Conservation (phyloP, 2,113 vertebrate species). For the Rhinolophus sinicus region DNA sequence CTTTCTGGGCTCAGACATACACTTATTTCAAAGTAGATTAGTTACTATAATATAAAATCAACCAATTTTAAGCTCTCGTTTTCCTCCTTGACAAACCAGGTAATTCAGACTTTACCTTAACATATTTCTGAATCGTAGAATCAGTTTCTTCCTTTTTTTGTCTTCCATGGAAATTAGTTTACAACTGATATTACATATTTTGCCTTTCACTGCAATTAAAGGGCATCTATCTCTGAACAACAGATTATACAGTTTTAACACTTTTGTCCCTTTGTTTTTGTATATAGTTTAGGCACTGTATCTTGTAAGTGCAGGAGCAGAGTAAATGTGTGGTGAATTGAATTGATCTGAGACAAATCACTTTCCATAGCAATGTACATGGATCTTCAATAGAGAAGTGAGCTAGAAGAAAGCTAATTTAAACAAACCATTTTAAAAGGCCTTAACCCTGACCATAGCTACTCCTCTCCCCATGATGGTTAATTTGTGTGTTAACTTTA, state of each 20-base stretch:
- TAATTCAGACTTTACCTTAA: background rate
- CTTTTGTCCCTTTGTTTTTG: background rate
- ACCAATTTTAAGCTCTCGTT: background rate
- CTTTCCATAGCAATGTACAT: background rate
- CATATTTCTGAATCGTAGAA: background rate
- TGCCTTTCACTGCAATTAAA: background rate
- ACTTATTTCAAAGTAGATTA: background rate
- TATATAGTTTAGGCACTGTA: background rate
- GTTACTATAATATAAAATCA: background rate
- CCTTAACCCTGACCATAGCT: background rate
- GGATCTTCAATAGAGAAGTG: background rate
- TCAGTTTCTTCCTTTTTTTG: background rate
- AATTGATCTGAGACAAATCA: slow-evolving; percentile 39
- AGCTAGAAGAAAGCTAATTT: background rate
- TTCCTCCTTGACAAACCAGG: background rate
- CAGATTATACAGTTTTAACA: background rate
- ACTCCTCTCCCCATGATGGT: rapidly evolving
- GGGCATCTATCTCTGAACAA: background rate
- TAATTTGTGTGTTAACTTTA: background rate
- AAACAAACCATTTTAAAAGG: background rate
- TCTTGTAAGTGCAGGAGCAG: background rate
- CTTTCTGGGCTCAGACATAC: background rate
- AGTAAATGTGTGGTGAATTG: slow-evolving; percentile 30
- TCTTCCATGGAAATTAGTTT: background rate
- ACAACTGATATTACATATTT: background rate